Evolutionary conservation across 2,797 vertebrate genomes (phyloP).

Genomic region (Hephaestus fuliginosus): DNA sequence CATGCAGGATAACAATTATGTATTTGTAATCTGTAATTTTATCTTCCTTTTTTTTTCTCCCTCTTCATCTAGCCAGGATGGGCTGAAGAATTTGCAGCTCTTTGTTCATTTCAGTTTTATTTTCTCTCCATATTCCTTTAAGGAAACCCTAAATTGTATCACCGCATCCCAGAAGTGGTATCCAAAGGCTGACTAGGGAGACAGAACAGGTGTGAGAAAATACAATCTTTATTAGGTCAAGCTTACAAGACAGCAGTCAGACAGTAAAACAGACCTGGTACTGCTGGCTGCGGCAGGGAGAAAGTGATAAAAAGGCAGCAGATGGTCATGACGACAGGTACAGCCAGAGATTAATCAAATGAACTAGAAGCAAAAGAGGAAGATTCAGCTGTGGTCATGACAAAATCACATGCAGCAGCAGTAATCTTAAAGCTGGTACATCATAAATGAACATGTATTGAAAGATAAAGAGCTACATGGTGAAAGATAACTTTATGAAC

Average conservation of each 20-base stretch:
- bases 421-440: background rate
- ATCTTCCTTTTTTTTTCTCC: background rate
- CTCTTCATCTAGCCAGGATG: background rate
- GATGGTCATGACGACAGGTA: background rate
- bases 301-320: constrained; percentile 5
- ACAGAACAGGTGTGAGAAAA: background rate
- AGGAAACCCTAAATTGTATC: background rate
- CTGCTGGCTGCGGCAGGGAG: background rate
- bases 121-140: background rate
- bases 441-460: background rate
- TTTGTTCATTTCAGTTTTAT: background rate
- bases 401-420: background rate
- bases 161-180: background rate
- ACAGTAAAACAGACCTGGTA: background rate
- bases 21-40: background rate
- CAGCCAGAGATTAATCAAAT: background rate
- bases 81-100: background rate
- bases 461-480: background rate
- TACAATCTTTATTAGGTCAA: background rate
- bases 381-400: background rate
- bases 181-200: background rate
- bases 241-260: background rate
- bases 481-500: too few relatives aligned
- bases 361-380: background rate
- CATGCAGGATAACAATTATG: constrained; percentile 1